Conservation (phyloP, 2,797 vertebrate genomes). For the Dallia pectoralis region DNA sequence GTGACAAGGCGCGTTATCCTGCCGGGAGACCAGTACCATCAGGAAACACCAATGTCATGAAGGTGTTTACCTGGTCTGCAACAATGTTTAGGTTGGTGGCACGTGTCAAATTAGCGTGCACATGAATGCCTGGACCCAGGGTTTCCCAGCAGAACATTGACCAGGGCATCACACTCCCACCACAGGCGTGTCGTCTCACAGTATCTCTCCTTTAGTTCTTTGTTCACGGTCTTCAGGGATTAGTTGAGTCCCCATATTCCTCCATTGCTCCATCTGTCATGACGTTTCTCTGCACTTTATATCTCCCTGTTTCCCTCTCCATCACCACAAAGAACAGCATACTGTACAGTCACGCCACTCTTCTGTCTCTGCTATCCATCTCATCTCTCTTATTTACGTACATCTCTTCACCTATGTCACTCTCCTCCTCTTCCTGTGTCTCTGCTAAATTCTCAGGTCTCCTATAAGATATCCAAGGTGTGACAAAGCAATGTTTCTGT, state of each 20-base stretch:
- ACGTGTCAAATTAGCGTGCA: no score
- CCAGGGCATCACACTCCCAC: no score
- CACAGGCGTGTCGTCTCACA: no score
- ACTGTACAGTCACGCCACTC: conserved; percentile 32
- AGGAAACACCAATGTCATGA: no score
- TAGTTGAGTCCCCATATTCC: conserved; percentile 8
- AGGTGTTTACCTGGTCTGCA: no score
- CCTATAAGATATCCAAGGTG: conserved; percentile 25
- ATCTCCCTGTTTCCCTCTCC: conserved; percentile 25
- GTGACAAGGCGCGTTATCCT: no score
- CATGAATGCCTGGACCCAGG: no score
- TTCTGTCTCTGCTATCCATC: conserved; percentile 32
- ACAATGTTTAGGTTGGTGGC: no score
- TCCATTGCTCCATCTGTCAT: conserved; percentile 14
- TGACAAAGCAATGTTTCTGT: conserved; percentile 4
- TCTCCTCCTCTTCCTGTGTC: conserved; percentile 8
- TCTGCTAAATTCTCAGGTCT: neutral
- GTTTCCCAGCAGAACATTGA: no score
- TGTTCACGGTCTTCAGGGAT: conserved; percentile 11
- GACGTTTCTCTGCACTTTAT: conserved; percentile 13
- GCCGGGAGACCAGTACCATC: no score
- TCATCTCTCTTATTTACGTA: neutral
- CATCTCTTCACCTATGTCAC: conserved; percentile 26
- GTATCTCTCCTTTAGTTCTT: conserved; percentile 31
- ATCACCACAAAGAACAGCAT: conserved; percentile 17